These are phyloP conservation scores for Chloroceryle inda DNA, from an alignment of 2,797 vertebrate species.

Conservation along the genomic window DNA sequence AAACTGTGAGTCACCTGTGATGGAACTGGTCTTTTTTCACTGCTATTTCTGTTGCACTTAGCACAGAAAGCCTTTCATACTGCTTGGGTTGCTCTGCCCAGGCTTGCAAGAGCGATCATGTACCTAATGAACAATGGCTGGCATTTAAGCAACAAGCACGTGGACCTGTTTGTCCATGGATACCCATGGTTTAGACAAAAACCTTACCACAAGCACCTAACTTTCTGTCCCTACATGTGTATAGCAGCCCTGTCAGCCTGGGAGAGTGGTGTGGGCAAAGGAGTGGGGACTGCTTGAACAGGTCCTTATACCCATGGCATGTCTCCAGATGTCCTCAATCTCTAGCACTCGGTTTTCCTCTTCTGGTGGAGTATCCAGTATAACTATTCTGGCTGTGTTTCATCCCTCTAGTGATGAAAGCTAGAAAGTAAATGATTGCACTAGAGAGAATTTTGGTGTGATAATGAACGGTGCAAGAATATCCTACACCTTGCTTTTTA, in stretches of 20 bases:
- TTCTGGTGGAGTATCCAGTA: background rate
- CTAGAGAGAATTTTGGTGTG: background rate
- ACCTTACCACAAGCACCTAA: background rate
- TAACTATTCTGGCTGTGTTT: background rate
- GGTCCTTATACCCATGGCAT: no score
- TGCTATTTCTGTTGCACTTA: background rate
- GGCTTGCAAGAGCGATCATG: background rate
- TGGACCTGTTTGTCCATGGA: background rate
- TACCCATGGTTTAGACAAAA: background rate
- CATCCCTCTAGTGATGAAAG: background rate
- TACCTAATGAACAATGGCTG: background rate
- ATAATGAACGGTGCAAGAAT: background rate
- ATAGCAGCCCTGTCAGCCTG: accelerated
- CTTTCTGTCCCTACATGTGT: background rate
- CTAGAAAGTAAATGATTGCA: background rate
- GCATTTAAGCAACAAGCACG: background rate
- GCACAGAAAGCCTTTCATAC: background rate
- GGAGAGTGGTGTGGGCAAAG: background rate
- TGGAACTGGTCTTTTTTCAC: background rate
- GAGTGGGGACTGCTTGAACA: background rate
- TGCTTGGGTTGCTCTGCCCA: background rate
- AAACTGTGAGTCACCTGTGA: background rate
- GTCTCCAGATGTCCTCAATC: background rate
- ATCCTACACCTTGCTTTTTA: background rate
- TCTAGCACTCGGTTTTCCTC: background rate